Evolutionary conservation across 2,113 vertebrate genomes (phyloP).

Genomic region (Camelus dromedarius): DNA sequence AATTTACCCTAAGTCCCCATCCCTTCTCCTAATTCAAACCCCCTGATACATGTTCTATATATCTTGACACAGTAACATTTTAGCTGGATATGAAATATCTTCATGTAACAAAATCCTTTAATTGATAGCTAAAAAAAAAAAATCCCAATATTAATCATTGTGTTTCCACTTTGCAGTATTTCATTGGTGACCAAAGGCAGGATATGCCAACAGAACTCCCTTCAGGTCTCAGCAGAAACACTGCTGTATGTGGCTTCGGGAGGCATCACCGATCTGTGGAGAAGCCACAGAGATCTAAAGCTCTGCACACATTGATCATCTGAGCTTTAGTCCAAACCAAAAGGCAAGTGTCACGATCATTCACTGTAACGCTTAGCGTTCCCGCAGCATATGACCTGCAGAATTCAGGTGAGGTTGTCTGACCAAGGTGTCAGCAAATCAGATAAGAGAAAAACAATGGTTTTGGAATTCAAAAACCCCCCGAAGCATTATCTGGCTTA

Average conservation of each 20-base stretch:
- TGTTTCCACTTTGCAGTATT: neutral
- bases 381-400: neutral
- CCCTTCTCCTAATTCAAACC: neutral
- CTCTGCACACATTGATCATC: neutral
- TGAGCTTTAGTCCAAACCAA: constrained; percentile 53
- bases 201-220: neutral
- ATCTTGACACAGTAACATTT: neutral
- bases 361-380: neutral
- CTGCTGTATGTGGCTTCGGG: fast-evolving
- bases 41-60: neutral
- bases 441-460: neutral
- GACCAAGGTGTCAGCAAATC: constrained; percentile 43
- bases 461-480: constrained; percentile 9
- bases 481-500: neutral
- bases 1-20: neutral
- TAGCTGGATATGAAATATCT: neutral
- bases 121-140: neutral
- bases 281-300: neutral
- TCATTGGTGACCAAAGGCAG: neutral
- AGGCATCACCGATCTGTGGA: neutral
- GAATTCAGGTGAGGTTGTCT: constrained; percentile 7
- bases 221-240: neutral
- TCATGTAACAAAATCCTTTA: constrained; percentile 32
- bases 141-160: neutral
- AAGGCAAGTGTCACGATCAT: neutral